phyloP scores from a whole-genome alignment of 2,113 vertebrate genomes.

The Melanostigma gelatinosum region DNA sequence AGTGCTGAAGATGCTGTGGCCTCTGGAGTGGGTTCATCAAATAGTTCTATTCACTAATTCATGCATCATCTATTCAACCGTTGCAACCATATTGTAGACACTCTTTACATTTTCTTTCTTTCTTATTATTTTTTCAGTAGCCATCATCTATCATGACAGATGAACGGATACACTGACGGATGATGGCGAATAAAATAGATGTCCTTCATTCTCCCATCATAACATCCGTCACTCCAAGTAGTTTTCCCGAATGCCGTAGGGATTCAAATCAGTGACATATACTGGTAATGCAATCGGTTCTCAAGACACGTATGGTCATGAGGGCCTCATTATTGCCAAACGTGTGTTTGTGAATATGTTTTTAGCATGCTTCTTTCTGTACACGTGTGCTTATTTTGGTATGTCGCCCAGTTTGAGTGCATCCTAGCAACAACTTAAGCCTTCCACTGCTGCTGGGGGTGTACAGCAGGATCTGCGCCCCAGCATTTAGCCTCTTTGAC shows the following conservation, averaged over 20 bases:
- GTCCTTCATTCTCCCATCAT: conserved; percentile 15
- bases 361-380: conserved; percentile 11
- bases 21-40: not conserved
- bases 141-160: conserved; percentile 11
- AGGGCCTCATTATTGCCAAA: conserved; percentile 47
- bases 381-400: not conserved
- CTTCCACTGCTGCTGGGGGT: conserved; percentile 4
- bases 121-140: not conserved
- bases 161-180: conserved; percentile 6
- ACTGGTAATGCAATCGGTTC: conserved; percentile 50
- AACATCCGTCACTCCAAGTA: conserved; percentile 19
- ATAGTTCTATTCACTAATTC: not conserved
- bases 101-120: not conserved
- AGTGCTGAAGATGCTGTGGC: not conserved
- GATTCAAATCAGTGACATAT: conserved; percentile 44
- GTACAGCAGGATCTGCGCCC: conserved; percentile 35
- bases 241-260: conserved; percentile 14
- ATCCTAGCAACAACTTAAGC: conserved; percentile 32
- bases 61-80: conserved; percentile 4
- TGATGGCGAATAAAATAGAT: conserved; percentile 33
- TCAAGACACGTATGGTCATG: conserved; percentile 32
- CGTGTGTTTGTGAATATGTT: not conserved
- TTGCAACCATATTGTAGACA: not conserved
- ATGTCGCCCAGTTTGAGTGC: conserved; percentile 18
- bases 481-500: conserved; percentile 64